Conservation (phyloP, 2,797 vertebrate genomes). For the Prionace glauca region DNA sequence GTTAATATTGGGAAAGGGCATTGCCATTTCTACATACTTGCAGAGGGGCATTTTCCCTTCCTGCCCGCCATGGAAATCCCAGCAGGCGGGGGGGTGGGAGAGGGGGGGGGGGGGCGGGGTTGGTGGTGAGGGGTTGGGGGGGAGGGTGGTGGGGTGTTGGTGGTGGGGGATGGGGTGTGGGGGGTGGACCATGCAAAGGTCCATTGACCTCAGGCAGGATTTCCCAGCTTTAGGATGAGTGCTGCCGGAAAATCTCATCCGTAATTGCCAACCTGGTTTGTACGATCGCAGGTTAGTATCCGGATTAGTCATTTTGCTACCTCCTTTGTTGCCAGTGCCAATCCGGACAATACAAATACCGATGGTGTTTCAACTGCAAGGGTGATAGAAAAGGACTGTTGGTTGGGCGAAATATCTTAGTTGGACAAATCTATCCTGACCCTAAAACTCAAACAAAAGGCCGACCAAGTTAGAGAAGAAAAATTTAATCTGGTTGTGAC, state of each 20-base stretch:
- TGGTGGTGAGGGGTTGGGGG: too few species aligned
- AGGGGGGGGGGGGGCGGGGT: too few species aligned
- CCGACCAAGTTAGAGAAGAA: neutral
- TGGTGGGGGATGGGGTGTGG: too few species aligned
- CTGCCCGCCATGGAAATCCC: too few species aligned
- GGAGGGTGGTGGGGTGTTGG: too few species aligned
- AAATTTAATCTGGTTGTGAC: neutral
- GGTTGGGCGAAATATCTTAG: neutral
- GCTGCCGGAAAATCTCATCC: too few species aligned
- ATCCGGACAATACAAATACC: neutral
- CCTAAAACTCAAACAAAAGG: neutral
- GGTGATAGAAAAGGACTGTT: neutral
- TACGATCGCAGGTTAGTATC: neutral
- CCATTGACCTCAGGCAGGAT: too few species aligned
- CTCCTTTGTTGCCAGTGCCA: neutral
- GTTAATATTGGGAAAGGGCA: neutral
- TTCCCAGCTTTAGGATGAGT: too few species aligned
- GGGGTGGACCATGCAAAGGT: too few species aligned
- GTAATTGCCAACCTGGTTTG: neutral
- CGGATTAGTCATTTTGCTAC: neutral
- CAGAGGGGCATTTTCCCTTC: neutral
- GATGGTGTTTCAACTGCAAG: neutral
- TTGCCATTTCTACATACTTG: neutral
- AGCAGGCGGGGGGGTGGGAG: too few species aligned
- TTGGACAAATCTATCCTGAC: neutral